Conservation (phyloP, 2,888 invertebrate species). For the Lacanobia oleracea region DNA sequence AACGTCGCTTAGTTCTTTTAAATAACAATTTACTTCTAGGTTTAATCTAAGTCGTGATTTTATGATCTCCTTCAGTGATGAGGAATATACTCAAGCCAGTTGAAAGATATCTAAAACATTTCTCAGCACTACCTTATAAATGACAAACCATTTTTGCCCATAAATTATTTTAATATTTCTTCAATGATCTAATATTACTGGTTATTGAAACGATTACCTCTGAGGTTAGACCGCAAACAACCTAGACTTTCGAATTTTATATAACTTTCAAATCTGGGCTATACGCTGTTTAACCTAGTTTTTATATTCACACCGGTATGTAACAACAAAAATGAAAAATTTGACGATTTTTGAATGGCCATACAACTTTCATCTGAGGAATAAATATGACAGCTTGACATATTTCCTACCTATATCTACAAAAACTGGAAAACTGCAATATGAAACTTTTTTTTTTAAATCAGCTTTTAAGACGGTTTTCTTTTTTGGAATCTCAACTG, state of each 20-base stretch:
- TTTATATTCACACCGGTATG: not conserved
- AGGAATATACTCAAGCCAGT: too few species aligned
- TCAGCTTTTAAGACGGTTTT: too few species aligned
- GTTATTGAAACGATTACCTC: constrained; percentile 6
- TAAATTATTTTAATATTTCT: not conserved
- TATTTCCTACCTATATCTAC: not conserved
- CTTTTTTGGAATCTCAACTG: too few species aligned
- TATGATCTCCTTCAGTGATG: too few species aligned
- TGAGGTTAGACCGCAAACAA: constrained; percentile 3
- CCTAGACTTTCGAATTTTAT: constrained; percentile 31
- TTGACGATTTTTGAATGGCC: too few species aligned
- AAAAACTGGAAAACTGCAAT: too few species aligned
- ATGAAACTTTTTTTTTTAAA: too few species aligned
- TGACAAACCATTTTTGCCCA: not conserved
- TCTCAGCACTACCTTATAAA: not conserved
- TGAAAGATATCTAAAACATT: too few species aligned
- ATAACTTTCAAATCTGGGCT: constrained; percentile 24
- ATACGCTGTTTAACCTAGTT: constrained; percentile 3
- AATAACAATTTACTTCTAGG: too few species aligned
- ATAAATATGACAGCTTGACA: too few species aligned
- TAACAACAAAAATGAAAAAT: not conserved
- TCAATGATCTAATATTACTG: not conserved
- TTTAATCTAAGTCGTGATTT: too few species aligned
- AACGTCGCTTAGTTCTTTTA: not conserved
- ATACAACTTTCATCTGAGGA: not conserved